Evolutionary conservation across 2,888 invertebrate genomes (phyloP), one percentile per base, ranked within the genome.

Genomic region (Macrosoma leucophasiata): DNA sequence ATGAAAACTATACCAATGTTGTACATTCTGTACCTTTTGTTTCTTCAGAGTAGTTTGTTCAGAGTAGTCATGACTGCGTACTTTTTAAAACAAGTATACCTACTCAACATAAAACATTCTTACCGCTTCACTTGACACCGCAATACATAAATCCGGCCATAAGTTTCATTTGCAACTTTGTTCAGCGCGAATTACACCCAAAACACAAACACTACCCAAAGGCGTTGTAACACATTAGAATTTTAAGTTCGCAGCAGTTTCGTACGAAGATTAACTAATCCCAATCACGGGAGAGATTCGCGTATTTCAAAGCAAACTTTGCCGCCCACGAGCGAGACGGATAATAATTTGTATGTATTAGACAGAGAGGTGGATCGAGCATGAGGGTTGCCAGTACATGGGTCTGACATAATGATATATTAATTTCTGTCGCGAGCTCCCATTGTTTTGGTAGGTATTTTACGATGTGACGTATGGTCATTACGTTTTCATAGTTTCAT

Each of bases 401-500:
- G 71, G 68, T 66, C 70, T 84, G 84, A 82, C 84, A 79, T 82
- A 84, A 84, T 84, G 84, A 84, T 84, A 77, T 82, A 84, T 84
- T 84, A 84, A 84, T 84, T 82, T 82, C 79, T 79, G 78, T 78
- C 79, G 75, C 73, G 62, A 55, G 70, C 75, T 63, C 50, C 77
- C 58, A 78, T 84, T 84, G 82, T 82, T 81, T 81, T 74, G 77
- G 69, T 74, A 76, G 78, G 79, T 82, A 77, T 82, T 81, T 81
- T 76, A 74, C 72, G 65, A 57, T 52, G 66, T 81, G 82, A 82
- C 75, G 77, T 72, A 81, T 79, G 79, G 81, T 79, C 82, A 82
- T 82, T 78, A 82, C 60, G 73, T 76, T 79, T 82, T 82, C 82
- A 82, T 82, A 82, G 82, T 81, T 82, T 72, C 72, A 73, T 76